Evolutionary conservation across 35 echinoderm and acorn worm species (phyloP).

Genomic region (Eucidaris tribuloides): DNA sequence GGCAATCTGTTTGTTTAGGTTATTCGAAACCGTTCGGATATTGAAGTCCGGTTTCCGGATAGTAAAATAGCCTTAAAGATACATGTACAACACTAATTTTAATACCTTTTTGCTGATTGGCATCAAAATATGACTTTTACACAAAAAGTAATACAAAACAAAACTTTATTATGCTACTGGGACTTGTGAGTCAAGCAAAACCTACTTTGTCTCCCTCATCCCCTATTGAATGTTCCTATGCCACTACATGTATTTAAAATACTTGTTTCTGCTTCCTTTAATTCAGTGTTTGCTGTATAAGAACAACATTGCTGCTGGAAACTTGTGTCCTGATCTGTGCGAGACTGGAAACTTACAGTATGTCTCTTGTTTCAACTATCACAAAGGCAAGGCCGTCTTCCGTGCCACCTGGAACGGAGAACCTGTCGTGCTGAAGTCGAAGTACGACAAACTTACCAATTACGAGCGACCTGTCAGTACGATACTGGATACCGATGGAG

Average conservation of each 20-base stretch:
- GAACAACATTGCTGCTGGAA: constrained; percentile 28
- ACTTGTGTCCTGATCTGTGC: constrained; percentile 46
- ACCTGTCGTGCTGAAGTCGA: constrained; percentile 54
- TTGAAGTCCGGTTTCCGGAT: no score
- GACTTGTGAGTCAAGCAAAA: not conserved
- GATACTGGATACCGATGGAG: not conserved
- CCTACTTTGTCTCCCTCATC: not conserved
- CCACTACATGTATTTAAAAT: not conserved
- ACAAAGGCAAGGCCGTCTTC: constrained; percentile 49
- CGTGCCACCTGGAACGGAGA: not conserved
- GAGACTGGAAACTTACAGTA: constrained; percentile 19
- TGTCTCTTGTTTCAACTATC: constrained; percentile 40
- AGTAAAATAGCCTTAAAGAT: no score
- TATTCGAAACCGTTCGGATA: no score
- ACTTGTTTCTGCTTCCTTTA: not conserved
- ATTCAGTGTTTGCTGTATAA: constrained; percentile 55
- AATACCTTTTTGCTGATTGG: not conserved
- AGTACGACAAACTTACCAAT: constrained; percentile 16
- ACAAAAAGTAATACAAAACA: not conserved
- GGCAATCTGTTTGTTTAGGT: no score
- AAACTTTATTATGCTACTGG: not conserved
- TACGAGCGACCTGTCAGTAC: not conserved
- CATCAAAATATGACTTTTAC: not conserved
- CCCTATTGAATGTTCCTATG: not conserved
- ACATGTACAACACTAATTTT: no score